These are phyloP conservation scores for Stenotaenia linearis DNA, from an alignment of 2,888 invertebrate genomes.

Conservation along the genomic window DNA sequence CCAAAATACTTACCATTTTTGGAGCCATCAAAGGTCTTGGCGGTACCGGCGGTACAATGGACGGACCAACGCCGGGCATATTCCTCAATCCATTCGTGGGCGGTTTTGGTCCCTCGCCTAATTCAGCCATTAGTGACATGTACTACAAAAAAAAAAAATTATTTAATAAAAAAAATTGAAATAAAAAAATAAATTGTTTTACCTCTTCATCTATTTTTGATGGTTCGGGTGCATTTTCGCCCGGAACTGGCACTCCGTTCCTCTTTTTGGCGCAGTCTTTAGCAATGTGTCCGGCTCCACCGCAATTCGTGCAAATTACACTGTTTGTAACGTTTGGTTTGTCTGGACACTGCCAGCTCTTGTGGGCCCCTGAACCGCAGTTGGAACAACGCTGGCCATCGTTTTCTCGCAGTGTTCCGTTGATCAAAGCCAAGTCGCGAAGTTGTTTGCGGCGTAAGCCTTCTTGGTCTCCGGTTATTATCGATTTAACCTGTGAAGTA, in stretches of 20 bases:
- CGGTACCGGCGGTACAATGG: slow-evolving; percentile 46
- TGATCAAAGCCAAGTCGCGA: too few species aligned
- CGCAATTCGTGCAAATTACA: slow-evolving; percentile 93
- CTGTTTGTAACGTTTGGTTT: slow-evolving; percentile 94
- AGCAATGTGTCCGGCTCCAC: slow-evolving; percentile 95
- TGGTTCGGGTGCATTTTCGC: too few species aligned
- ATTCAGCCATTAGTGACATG: slow-evolving; percentile 97
- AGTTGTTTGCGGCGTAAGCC: too few species aligned
- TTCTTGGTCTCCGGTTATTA: slow-evolving; percentile 81
- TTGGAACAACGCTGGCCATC: slow-evolving; percentile 85
- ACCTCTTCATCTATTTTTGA: slow-evolving; percentile 93
- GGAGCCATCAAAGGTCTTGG: too few species aligned
- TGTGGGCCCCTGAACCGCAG: slow-evolving; percentile 89
- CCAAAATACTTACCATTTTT: too few species aligned
- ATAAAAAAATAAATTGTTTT: too few species aligned
- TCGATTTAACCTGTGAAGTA: slow-evolving; percentile 54
- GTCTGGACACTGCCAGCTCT: slow-evolving; percentile 91
- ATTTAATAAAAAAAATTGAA: too few species aligned
- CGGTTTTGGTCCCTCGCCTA: slow-evolving; percentile 95
- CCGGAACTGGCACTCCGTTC: slow-evolving; percentile 61
- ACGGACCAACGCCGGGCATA: neutral
- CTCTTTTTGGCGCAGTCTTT: too few species aligned
- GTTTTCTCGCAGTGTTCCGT: slow-evolving; percentile 96
- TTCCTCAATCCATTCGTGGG: too few species aligned
- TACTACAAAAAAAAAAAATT: too few species aligned